Conservation (phyloP, 2,113 vertebrate genomes). For the Sinocyclocheilus anshuiensis region DNA sequence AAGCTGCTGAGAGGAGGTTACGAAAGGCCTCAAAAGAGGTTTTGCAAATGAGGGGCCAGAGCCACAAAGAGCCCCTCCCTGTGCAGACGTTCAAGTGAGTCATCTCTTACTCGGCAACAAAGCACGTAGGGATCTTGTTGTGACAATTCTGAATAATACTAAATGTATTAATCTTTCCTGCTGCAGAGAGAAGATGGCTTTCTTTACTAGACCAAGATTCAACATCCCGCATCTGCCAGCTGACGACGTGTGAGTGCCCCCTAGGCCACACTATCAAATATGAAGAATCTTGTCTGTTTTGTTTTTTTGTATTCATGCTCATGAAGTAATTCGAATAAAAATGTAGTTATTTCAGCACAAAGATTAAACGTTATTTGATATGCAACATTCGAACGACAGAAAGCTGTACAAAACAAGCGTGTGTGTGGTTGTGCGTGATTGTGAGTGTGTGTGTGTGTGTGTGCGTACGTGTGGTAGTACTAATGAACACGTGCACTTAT, state of each 20-base stretch:
- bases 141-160: background rate
- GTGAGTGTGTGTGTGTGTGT: constrained; percentile 28
- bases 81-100: constrained; percentile 95
- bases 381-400: constrained; percentile 82
- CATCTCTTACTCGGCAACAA: background rate
- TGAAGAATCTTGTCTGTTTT: constrained; percentile 87
- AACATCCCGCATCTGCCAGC: constrained; percentile 96
- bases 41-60: constrained; percentile 91
- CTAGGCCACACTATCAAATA: constrained; percentile 76
- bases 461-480: constrained; percentile 54
- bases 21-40: constrained; percentile 96
- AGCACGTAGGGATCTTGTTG: background rate
- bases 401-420: constrained; percentile 61
- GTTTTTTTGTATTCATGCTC: constrained; percentile 76
- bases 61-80: constrained; percentile 90
- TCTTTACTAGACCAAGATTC: constrained; percentile 97
- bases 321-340: constrained; percentile 87
- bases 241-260: constrained; percentile 89
- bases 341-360: constrained; percentile 74
- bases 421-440: constrained; percentile 24
- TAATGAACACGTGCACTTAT: constrained; percentile 75
- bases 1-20: constrained; percentile 91
- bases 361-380: constrained; percentile 73
- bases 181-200: constrained; percentile 97
- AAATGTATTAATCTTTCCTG: background rate